These are phyloP conservation scores for Ammospiza maritima DNA, from an alignment of 2,797 vertebrate species.

Conservation along the genomic window DNA sequence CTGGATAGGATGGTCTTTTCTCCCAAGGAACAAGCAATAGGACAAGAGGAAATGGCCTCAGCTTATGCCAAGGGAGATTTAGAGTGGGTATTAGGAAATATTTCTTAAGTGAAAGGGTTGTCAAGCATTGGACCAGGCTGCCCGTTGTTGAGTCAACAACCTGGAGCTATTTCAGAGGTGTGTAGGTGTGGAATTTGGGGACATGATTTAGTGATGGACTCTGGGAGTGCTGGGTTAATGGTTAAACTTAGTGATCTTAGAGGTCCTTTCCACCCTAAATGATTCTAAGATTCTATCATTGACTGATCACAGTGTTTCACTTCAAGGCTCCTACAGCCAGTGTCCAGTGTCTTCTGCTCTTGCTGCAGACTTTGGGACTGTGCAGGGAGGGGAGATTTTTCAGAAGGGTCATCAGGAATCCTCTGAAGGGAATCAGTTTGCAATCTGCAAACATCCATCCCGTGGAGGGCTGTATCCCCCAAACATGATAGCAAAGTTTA, in stretches of 20 bases:
- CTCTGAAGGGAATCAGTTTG: not conserved
- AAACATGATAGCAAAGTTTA: not conserved
- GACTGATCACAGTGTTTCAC: not conserved
- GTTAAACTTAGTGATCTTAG: not conserved
- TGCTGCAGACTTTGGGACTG: not conserved
- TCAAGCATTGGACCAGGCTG: not conserved
- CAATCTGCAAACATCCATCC: not conserved
- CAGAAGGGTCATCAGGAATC: not conserved
- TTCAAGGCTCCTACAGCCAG: not conserved
- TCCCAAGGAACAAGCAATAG: not conserved
- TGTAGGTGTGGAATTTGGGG: not conserved
- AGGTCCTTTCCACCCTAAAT: not conserved
- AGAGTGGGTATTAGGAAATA: not conserved
- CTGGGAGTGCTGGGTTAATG: not conserved
- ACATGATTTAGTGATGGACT: not conserved
- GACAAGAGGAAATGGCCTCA: not conserved
- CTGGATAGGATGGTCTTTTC: not conserved
- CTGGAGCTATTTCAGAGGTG: not conserved
- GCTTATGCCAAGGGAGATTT: not conserved
- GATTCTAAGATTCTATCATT: not conserved
- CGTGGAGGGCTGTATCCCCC: fast-evolving
- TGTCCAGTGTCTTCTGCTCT: not conserved
- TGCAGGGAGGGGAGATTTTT: not conserved
- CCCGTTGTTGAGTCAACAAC: not conserved
- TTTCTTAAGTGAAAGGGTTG: not conserved